These are phyloP conservation scores for Ichneumoninae sp. DNA, from an alignment of 2,888 invertebrate genomes.

Conservation along the genomic window DNA sequence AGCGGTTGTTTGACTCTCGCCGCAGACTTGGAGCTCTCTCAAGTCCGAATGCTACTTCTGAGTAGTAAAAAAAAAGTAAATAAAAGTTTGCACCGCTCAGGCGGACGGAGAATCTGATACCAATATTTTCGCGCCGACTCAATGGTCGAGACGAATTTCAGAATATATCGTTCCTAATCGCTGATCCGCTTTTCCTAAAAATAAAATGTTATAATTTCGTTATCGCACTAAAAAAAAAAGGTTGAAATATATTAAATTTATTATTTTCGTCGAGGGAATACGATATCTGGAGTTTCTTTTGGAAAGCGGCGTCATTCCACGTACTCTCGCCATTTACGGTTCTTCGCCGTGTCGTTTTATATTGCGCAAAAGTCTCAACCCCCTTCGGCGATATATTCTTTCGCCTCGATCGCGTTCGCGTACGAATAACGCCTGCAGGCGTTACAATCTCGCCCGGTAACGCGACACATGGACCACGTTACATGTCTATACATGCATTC, in stretches of 20 bases:
- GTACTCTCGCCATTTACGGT: constrained; percentile 39
- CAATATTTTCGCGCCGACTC: not conserved
- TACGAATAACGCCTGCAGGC: constrained; percentile 35
- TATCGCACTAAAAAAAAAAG: not conserved
- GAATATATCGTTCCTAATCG: not conserved
- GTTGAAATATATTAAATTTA: not conserved
- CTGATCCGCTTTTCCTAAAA: not conserved
- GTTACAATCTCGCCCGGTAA: constrained; percentile 24
- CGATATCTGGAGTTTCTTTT: constrained; percentile 11
- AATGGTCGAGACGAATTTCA: not conserved
- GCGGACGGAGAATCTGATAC: not conserved
- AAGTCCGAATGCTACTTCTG: constrained; percentile 29
- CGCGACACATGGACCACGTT: not conserved
- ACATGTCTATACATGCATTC: not conserved
- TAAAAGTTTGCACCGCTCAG: constrained; percentile 9
- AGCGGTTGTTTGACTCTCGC: constrained; percentile 65
- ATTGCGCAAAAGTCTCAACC: constrained; percentile 30
- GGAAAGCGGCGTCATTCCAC: constrained; percentile 1
- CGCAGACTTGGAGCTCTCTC: constrained; percentile 19
- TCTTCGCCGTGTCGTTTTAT: constrained; percentile 1
- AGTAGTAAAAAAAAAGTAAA: not conserved
- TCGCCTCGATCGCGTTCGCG: constrained; percentile 6
- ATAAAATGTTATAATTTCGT: not conserved
- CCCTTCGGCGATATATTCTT: constrained; percentile 29
- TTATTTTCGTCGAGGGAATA: constrained; percentile 17